Base-by-base conservation (phyloP, 1,140 invertebrate species). In the Campoletis sonorensis region DNA sequence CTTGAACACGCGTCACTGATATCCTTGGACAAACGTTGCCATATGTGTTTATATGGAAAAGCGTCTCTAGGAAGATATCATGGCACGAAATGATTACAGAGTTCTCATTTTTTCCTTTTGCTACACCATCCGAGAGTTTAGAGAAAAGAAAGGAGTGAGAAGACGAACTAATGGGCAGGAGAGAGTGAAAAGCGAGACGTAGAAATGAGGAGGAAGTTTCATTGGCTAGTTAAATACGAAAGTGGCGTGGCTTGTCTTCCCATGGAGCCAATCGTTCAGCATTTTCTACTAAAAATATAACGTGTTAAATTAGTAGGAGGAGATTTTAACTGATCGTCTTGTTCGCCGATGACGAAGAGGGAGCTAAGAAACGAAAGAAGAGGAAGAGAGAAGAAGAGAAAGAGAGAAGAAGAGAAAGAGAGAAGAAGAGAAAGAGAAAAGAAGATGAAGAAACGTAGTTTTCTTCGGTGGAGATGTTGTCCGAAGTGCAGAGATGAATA, bases 281-380 rank as follows among this genome's bases (percentile, higher is more conserved):
- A 79, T 4, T 81, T 45, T 81, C 73, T 68, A 72, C 86, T 88
- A 89, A 89, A 88, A 89, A 89, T 89, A 70, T 33, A 26, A 33
- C 58, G 85, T 84, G 85, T 87, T 82, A 83, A 87, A 86, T 88
- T 75, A 40, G 84, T 88, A 87, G 86, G 85, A 85, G 86, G 87
- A 87, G 87, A 87, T 85, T 84, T 72, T 76, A n/a, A 45, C 76
- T 51, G 23, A 78, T 84, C 79, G 85, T 85, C 85, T 75, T 84
- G 16, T 18, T 3, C 70, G 40, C n/a, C 15, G 67, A 79, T 37
- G 79, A 80, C 37, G 72, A 67, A 33, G 40, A 49, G 26, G 15
- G 23, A 21, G 21, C 23, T 33, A 7, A 33, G 30, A 33, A 33
- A 21, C 18, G 3, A 10, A 75, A 54, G 26, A 76, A 30, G 64